Evolutionary conservation across 2,888 invertebrate species (phyloP), one percentile per base, ranked within the genome.

Genomic region (Malthinus seriepunctatus): DNA sequence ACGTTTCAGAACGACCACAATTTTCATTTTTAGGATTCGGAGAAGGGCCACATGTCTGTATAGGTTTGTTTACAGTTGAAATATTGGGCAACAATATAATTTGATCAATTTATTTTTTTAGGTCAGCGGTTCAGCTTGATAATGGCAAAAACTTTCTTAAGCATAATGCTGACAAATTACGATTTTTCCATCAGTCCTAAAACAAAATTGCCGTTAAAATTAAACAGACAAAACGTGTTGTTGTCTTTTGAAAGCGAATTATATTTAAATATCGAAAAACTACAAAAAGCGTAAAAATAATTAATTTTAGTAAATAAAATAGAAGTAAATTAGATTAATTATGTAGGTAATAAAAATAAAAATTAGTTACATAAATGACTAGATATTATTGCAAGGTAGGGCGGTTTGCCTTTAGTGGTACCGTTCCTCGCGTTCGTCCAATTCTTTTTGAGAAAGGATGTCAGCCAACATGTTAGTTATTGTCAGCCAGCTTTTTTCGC

Each of bases 1-100:
- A 81, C 23, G 84, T 83, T 62, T 77, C 80, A 0, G 15, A 33
- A 3, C 44, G 51, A 6, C 83, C 83, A 44, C 79, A 78, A 0
- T 82, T 80, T 60, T 78, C 81, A 51, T 83, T 81, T 79, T 77
- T 84, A 76, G 83, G 84, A 0, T 84, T 84, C 68, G 84, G 84
- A 4, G 84, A 83, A 71, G 84, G 84, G 0, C 84, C 83, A 3
- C 77, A 82, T 61, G 81, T 82, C 71, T 84, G 84, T 67, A 77
- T 84, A 69, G 84, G 84, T 84, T 1, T 1, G 7, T 10, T 3
- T 38, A 12, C 38, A n/a, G n/a, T n/a, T n/a, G n/a, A n/a, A n/a
- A n/a, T n/a, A n/a, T n/a, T n/a, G n/a, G n/a, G n/a, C n/a, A n/a
- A n/a, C n/a, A n/a, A n/a, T n/a, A 37, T 6, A 11, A 10, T 37